Base-by-base conservation (phyloP, 2,113 vertebrate species). In the Vanacampus margaritifer region DNA sequence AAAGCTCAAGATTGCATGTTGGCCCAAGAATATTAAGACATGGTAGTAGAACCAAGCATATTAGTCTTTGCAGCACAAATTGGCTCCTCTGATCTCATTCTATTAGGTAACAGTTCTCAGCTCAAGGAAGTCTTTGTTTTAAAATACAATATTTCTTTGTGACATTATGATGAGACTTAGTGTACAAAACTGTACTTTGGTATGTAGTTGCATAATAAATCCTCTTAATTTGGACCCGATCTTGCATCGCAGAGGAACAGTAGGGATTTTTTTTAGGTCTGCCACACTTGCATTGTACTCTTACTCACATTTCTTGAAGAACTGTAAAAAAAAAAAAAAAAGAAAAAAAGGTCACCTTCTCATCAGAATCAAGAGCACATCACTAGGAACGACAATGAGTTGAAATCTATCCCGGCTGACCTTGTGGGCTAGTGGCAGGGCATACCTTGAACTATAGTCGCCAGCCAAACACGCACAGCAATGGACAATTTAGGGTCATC, bases 101-200 rank as follows among this genome's bases (percentile, higher is more conserved):
- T 17, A 35, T 84, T 80, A 53, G 54, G 68, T 82, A 80, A 84
- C 45, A 6, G 4, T 0, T 17, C 53, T 62, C 56, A 48, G 72
- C 53, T 64, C 59, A 53, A 73, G 32, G 59, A 19, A 24, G 28
- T 72, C 56, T 81, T 84, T 87, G 82, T 88, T 74, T 69, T 45
- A n/a, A 50, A 62, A 37, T 46, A 14, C 13, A 24, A 11, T 67
- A 60, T 46, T 6, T 60, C 6, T 62, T 41, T 62, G 36, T 73
- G 71, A 81, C 58, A 65, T 75, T 72, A 70, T 64, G 11, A 66
- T 71, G 39, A 37, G 61, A 51, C 45, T 76, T 50, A 35, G 5
- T 45, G 51, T 24, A 2, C 13, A 57, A 57, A 57, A 28, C 14
- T 69, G 50, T 64, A 35, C 56, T 56, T 68, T 72, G 39, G n/a